Conservation (phyloP, 2,113 vertebrate species). For the Tetrao urogallus region DNA sequence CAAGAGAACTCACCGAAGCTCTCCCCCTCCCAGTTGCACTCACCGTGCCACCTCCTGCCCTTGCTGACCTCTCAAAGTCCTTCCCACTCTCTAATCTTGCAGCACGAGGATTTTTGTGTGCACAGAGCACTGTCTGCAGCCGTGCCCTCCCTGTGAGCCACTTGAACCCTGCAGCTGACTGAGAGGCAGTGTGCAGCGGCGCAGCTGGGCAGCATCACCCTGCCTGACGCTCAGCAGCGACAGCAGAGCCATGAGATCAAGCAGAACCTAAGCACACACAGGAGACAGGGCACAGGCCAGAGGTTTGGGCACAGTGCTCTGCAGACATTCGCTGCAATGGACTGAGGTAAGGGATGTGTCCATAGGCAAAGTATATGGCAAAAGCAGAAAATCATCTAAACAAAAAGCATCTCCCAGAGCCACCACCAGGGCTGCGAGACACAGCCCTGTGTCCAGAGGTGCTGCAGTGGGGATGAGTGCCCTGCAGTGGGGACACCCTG, state of each 20-base stretch:
- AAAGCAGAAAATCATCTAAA: background rate
- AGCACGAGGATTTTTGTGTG: background rate
- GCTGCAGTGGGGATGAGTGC: background rate
- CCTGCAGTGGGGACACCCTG: background rate
- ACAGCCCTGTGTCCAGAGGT: background rate
- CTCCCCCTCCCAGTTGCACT: background rate
- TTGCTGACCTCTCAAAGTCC: constrained; percentile 2
- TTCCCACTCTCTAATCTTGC: background rate
- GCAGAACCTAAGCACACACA: background rate
- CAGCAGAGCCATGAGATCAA: constrained; percentile 21
- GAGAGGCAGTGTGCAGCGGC: background rate
- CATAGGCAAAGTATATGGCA: accelerated
- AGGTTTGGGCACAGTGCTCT: background rate
- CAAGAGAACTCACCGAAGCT: background rate
- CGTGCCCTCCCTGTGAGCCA: constrained; percentile 21
- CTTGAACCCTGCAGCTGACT: constrained; percentile 13
- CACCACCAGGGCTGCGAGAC: background rate
- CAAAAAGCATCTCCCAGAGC: background rate
- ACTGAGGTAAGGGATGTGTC: background rate
- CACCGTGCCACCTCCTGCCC: background rate
- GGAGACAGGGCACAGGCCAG: accelerated
- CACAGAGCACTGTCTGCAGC: background rate
- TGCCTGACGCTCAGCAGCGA: constrained; percentile 1
- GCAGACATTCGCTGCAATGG: background rate
- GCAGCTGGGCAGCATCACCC: background rate